phyloP scores from a whole-genome alignment of 1,140 invertebrate genomes.

The Drosophila arizonae region DNA sequence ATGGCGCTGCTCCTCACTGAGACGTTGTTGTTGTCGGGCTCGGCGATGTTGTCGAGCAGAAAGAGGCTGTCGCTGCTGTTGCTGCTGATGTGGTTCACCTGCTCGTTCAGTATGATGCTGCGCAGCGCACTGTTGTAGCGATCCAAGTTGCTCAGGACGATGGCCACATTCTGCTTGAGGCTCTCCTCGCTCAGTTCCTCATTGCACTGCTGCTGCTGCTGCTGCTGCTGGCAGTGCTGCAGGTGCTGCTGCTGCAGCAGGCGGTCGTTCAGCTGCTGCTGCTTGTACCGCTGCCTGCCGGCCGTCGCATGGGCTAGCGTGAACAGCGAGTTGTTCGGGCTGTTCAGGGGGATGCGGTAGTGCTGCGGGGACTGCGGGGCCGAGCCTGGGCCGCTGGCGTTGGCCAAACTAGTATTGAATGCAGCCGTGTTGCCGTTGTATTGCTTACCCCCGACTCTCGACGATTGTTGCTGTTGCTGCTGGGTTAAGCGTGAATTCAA shows the following conservation, averaged over 20 bases:
- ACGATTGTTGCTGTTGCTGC: constrained; percentile 48
- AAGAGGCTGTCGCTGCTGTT: constrained; percentile 53
- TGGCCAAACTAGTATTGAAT: constrained; percentile 26
- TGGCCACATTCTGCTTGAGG: constrained; percentile 82
- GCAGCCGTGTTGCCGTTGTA: constrained; percentile 74
- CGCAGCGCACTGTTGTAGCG: constrained; percentile 79
- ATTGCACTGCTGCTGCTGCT: constrained; percentile 51
- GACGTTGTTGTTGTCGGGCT: constrained; percentile 55
- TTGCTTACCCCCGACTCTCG: constrained; percentile 54
- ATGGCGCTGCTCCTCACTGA: constrained; percentile 41
- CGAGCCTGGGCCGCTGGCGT: constrained; percentile 53
- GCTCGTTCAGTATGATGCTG: constrained; percentile 81
- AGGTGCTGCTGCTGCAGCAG: constrained; percentile 76
- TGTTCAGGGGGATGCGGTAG: constrained; percentile 75
- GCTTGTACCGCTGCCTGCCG: constrained; percentile 70
- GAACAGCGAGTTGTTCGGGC: constrained; percentile 71
- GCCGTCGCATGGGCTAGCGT: constrained; percentile 46
- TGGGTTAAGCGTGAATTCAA: constrained; percentile 49
- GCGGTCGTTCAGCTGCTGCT: constrained; percentile 78
- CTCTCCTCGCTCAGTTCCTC: constrained; percentile 82
- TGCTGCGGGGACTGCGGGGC: constrained; percentile 66
- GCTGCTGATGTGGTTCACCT: constrained; percentile 63
- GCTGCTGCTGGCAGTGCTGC: constrained; percentile 66
- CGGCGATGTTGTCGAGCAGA: constrained; percentile 23
- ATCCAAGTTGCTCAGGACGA: constrained; percentile 82